Conservation (phyloP, 1,140 invertebrate genomes). For the Drosophila kanapiae region DNA sequence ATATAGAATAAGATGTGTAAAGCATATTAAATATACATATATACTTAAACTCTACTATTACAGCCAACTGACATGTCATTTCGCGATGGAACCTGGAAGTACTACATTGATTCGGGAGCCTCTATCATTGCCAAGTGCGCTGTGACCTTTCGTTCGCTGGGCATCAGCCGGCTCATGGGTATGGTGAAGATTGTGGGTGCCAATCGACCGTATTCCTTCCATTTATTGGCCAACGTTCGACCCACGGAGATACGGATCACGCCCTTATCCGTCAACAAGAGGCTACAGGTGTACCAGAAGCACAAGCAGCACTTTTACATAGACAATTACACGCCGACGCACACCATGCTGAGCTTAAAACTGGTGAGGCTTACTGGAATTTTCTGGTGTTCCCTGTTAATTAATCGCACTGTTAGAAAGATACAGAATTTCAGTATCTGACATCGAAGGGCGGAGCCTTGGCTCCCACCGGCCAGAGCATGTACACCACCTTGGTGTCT, state of each 20-base stretch:
- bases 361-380: conserved; percentile 49
- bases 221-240: conserved; percentile 57
- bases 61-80: conserved; percentile 71
- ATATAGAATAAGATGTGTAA: no score
- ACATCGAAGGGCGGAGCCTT: conserved; percentile 55
- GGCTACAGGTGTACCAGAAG: conserved; percentile 54
- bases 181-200: conserved; percentile 66
- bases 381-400: background rate
- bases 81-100: conserved; percentile 67
- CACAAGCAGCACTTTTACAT: conserved; percentile 63
- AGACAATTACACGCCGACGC: conserved; percentile 71
- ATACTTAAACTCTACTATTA: background rate
- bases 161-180: conserved; percentile 56
- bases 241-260: conserved; percentile 57
- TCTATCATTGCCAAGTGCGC: conserved; percentile 37
- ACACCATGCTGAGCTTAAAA: conserved; percentile 58
- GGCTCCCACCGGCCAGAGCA: conserved; percentile 61
- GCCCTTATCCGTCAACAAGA: conserved; percentile 32
- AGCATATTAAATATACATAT: no score
- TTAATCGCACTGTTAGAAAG: conserved; percentile 35
- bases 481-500: conserved; percentile 67
- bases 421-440: conserved; percentile 44
- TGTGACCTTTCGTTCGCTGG: conserved; percentile 55
- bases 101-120: conserved; percentile 42
- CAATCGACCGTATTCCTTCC: conserved; percentile 54